Base-by-base conservation (phyloP, 2,797 vertebrate species). In the Sebastes diploproa region DNA sequence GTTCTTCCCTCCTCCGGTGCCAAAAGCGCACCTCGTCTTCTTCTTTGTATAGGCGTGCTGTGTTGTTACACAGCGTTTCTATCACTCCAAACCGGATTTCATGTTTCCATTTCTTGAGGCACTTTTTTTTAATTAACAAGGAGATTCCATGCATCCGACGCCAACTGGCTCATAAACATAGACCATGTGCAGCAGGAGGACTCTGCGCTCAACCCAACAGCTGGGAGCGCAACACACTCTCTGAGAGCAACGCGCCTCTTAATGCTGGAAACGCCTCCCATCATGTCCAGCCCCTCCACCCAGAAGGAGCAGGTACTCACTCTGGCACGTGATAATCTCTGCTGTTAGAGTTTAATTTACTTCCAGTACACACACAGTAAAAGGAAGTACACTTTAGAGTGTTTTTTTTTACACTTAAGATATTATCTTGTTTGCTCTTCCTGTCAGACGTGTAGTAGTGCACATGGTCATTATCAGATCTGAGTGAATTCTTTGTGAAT, bases 221-320 rank as follows among this genome's bases (percentile, higher is more conserved):
- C 69, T 65, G 72, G 46, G 69, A 81, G 89, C 68, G 64, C 73
- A 23, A 69, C 30, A 72, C 27, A 36, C 38, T 4, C 66, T 64
- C 25, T 38, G 54, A 1, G 54, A 59, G 68, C 42, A 18, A 52
- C 16, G 56, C 70, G 65, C 71, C 2, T 42, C 34, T 18, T 18
- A 6, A 13, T 1, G 52, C 25, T 77, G 70, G 77, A 75, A 58
- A 82, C 90, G 86, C 88, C 88, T 80, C 82, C 75, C 58, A 7
- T 27, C 72, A 46, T 2, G 58, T 38, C 76, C 83, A 71, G 0
- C 75, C 77, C 73, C 56, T 7, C 23, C 23, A 23, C 23, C 2
- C 27, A 13, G 27, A 55, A 16, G 3, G 34, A 87, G 75, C 88
- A 90, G 86, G 88, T 90, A 85, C 36, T 16, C 52, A 46, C 42